These are phyloP conservation scores for Diloba caeruleocephala DNA, from an alignment of 2,888 invertebrate species.

Conservation along the genomic window DNA sequence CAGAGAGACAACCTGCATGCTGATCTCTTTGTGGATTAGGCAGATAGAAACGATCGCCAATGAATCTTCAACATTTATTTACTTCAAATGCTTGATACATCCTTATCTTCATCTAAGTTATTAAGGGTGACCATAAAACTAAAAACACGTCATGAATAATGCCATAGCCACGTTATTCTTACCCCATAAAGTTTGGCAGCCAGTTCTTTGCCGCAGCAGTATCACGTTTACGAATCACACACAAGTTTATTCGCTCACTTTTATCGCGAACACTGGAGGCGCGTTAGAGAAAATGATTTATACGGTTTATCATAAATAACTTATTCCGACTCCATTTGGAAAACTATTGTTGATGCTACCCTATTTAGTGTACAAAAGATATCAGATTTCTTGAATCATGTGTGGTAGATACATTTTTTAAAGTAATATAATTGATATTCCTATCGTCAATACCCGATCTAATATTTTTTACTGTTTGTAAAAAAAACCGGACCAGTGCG, in stretches of 20 bases:
- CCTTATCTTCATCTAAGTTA: background rate
- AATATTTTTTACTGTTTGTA: too few relatives aligned
- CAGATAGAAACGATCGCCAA: too few relatives aligned
- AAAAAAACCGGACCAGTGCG: too few relatives aligned
- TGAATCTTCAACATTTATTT: too few relatives aligned
- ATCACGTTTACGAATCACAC: slow-evolving; percentile 84
- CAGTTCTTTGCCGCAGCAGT: slow-evolving; percentile 64
- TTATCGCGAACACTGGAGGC: slow-evolving; percentile 78
- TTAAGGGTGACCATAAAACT: slow-evolving; percentile 7
- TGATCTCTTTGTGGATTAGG: too few relatives aligned
- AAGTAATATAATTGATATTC: slow-evolving; percentile 3
- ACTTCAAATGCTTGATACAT: too few relatives aligned
- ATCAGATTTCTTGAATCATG: slow-evolving; percentile 62
- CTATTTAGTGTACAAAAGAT: slow-evolving; percentile 61
- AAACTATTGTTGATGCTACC: slow-evolving; percentile 72
- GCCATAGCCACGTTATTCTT: slow-evolving; percentile 49
- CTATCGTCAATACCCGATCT: too few relatives aligned
- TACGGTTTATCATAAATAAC: slow-evolving; percentile 88
- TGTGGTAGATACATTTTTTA: slow-evolving; percentile 1
- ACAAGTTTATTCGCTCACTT: slow-evolving; percentile 86
- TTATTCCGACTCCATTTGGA: slow-evolving; percentile 80
- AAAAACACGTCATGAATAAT: slow-evolving; percentile 27
- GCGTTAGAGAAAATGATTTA: slow-evolving; percentile 87
- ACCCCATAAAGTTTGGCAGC: slow-evolving; percentile 49
- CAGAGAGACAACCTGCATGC: too few relatives aligned